Conservation (phyloP, 35 echinoderm and acorn worm genomes). For the Lytechinus pictus region DNA sequence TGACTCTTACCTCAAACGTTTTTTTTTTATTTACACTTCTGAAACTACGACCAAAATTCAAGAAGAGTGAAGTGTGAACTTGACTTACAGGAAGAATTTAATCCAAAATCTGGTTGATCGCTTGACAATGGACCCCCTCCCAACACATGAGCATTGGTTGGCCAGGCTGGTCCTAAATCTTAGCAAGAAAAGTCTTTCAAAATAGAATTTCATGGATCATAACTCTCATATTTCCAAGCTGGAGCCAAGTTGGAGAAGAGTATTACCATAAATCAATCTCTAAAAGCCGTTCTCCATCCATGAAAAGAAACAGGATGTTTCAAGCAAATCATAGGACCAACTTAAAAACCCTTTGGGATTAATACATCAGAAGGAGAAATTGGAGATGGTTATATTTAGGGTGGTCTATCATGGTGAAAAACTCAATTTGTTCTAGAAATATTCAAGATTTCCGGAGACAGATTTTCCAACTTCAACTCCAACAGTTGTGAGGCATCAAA, state of each 20-base stretch:
- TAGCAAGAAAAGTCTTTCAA: neutral
- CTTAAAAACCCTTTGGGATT: neutral
- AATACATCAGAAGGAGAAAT: neutral
- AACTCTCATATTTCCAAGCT: conserved; percentile 12
- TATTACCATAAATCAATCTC: conserved; percentile 4
- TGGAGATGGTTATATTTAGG: conserved; percentile 4
- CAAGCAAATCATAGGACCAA: neutral
- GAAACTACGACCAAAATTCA: too few species aligned
- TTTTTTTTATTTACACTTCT: too few species aligned
- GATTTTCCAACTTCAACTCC: neutral
- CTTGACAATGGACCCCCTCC: neutral
- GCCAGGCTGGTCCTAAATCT: neutral
- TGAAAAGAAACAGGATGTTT: neutral
- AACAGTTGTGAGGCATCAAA: neutral
- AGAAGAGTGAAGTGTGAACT: too few species aligned
- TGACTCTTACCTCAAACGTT: too few species aligned
- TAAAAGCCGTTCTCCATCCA: neutral
- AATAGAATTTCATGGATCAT: conserved; percentile 1
- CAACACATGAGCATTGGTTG: neutral
- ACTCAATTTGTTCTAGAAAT: neutral
- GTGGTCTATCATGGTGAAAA: neutral
- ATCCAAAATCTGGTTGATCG: neutral
- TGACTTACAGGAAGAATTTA: neutral
- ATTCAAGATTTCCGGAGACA: neutral
- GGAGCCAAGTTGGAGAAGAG: neutral